These are phyloP conservation scores for Yponomeuta malinellus DNA, from an alignment of 2,888 invertebrate species.

Conservation along the genomic window DNA sequence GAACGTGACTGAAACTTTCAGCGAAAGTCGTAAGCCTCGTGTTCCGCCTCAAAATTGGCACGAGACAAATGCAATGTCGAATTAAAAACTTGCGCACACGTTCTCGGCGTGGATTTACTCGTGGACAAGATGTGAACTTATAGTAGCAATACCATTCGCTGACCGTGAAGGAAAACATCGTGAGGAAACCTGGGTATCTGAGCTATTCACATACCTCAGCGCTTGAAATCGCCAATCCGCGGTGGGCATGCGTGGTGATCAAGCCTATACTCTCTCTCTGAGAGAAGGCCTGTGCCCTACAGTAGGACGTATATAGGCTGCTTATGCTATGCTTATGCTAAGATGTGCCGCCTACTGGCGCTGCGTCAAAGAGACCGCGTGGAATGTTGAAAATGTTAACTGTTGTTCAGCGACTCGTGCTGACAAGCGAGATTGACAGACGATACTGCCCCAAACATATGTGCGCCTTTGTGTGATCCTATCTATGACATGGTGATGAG, in stretches of 20 bases:
- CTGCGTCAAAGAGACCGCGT: constrained; percentile 38
- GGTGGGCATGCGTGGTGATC: too few relatives aligned
- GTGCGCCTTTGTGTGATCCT: neutral
- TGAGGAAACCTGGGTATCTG: too few relatives aligned
- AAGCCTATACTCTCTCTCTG: too few relatives aligned
- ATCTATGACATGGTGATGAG: neutral
- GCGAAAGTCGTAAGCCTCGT: constrained; percentile 9
- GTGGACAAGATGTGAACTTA: neutral
- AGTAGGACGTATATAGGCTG: too few relatives aligned
- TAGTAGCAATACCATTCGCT: too few relatives aligned
- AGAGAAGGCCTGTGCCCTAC: too few relatives aligned
- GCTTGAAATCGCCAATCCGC: too few relatives aligned
- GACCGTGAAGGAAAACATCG: too few relatives aligned
- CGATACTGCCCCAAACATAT: neutral
- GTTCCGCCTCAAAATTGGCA: neutral
- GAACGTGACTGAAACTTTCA: constrained; percentile 14
- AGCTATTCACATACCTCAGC: too few relatives aligned
- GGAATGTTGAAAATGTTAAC: constrained; percentile 65
- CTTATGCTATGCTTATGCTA: too few relatives aligned
- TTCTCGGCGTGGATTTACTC: neutral
- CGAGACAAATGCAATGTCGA: neutral
- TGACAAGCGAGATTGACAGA: constrained; percentile 23
- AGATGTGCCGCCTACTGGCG: constrained; percentile 22
- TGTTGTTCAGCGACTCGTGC: constrained; percentile 33
- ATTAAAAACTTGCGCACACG: neutral